These are phyloP conservation scores for Coranthus polyacanthus DNA, from an alignment of 2,797 vertebrate genomes.

Conservation along the genomic window DNA sequence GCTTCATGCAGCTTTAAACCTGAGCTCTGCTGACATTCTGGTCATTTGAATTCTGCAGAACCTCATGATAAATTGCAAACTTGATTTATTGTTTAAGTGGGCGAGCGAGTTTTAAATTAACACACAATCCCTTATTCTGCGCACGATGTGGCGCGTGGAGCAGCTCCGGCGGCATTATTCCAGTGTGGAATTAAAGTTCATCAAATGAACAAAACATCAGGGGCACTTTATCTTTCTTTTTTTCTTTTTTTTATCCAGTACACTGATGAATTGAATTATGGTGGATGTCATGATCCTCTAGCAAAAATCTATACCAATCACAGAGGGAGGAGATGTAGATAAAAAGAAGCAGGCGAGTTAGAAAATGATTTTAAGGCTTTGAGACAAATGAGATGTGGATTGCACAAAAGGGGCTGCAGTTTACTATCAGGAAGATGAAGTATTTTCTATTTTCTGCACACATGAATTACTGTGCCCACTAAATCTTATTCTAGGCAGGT, in stretches of 20 bases:
- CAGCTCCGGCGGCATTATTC: slow-evolving; percentile 1
- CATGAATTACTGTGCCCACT: slow-evolving; percentile 16
- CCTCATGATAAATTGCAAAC: slow-evolving; percentile 44
- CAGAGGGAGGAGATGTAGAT: slow-evolving; percentile 40
- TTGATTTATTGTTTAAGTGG: slow-evolving; percentile 36
- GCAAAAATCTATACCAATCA: slow-evolving; percentile 70
- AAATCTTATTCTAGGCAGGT: slow-evolving; percentile 17
- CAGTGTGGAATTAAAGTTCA: slow-evolving; percentile 56
- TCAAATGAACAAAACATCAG: slow-evolving; percentile 54
- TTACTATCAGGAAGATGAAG: slow-evolving; percentile 38
- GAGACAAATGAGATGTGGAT: slow-evolving; percentile 38
- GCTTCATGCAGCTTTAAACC: neutral
- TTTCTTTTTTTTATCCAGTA: slow-evolving; percentile 7
- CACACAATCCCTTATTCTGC: slow-evolving; percentile 32
- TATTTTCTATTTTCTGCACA: slow-evolving; percentile 13
- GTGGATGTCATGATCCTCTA: slow-evolving; percentile 53
- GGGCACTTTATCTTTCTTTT: slow-evolving; percentile 48
- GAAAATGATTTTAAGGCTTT: slow-evolving; percentile 41
- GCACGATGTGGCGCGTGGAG: slow-evolving; percentile 18
- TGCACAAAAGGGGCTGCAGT: slow-evolving; percentile 1
- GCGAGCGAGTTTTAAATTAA: slow-evolving; percentile 45
- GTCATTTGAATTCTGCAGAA: slow-evolving; percentile 35
- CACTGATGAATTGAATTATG: slow-evolving; percentile 58
- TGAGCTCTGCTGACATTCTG: slow-evolving; percentile 4
- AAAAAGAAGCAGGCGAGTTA: slow-evolving; percentile 39